Evolutionary conservation across 1,140 invertebrate species (phyloP), one percentile per base, ranked within the genome.

Genomic region (Physella acuta): DNA sequence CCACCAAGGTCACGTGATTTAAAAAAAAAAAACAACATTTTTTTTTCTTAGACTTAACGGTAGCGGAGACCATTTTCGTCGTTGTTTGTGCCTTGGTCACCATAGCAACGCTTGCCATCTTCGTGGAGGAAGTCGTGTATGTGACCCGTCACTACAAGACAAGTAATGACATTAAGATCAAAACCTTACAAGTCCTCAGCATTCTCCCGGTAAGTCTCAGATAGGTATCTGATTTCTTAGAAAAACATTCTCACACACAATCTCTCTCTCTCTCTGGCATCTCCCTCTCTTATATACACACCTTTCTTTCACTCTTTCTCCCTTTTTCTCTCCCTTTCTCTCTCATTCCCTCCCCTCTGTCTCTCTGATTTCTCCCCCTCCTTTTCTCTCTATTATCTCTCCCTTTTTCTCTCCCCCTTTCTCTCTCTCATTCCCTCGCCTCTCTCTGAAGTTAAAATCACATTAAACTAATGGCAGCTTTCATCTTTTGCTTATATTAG

Each of bases 271-370:
- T 49, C n/a, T 49, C 44, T 49, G 44, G n/a, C 44, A n/a, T 14
- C 44, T 49, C 44, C 44, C n/a, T 49, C n/a, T 49, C 11, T n/a
- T 49, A 49, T 49, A 49, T n/a, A n/a, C 44, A n/a, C 44, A 49
- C n/a, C 53, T 56, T 28, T 56, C 53, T 56, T 28, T 56, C 53
- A 14, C 26, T 56, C 53, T 56, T 28, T 56, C 53, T 56, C 53
- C 26, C 26, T 56, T 26, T 56, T 28, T 56, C 53, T 56, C 26
- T 56, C 53, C 26, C 14, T 28, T 28, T 56, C 53, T 14, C 14
- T 56, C 53, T 16, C 14, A n/a, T 26, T 28, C 53, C 28, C 53
- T 56, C 53, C 11, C 26, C 11, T 26, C 28, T 26, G 8, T 26
- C 26, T n/a, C n/a, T n/a, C n/a, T n/a, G n/a, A n/a, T n/a, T n/a